These are phyloP conservation scores for Gryon sp. DNA, from an alignment of 1,140 invertebrate species.

Conservation along the genomic window DNA sequence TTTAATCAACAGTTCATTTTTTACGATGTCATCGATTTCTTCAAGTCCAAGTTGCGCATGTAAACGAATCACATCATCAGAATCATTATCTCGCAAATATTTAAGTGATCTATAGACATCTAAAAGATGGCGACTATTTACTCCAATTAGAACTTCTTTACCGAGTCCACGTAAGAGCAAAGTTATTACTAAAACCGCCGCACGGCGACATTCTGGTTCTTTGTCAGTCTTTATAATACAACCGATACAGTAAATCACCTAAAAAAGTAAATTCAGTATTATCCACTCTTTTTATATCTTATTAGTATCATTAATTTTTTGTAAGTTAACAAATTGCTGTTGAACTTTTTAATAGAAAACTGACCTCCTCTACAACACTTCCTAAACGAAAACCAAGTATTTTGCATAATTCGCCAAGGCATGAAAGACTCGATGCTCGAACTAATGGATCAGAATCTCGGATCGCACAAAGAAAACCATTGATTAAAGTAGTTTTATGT, in stretches of 20 bases:
- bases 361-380: conserved; percentile 86
- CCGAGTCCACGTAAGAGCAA: conserved; percentile 87
- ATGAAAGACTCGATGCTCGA: conserved; percentile 90
- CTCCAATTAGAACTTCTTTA: conserved; percentile 82
- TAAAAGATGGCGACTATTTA: conserved; percentile 83
- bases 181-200: conserved; percentile 87
- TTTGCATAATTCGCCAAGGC: conserved; percentile 90
- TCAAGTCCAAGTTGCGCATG: conserved; percentile 88
- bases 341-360: conserved; percentile 21
- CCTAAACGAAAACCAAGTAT: conserved; percentile 87
- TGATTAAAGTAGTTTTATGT: conserved; percentile 86
- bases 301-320: neutral
- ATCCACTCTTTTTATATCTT: neutral
- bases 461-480: conserved; percentile 85
- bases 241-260: conserved; percentile 86
- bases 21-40: conserved; percentile 86
- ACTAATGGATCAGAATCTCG: conserved; percentile 87
- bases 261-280: conserved; percentile 64
- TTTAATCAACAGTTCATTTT: conserved; percentile 82
- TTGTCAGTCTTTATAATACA: conserved; percentile 85
- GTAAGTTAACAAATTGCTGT: neutral
- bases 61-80: conserved; percentile 85
- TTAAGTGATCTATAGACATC: conserved; percentile 87
- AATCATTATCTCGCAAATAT: conserved; percentile 82
- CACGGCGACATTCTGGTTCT: conserved; percentile 85